Evolutionary conservation across 23 tunicate species (phyloP), one percentile per base, ranked within the genome.

Genomic region (Clavelina lepadiformis): DNA sequence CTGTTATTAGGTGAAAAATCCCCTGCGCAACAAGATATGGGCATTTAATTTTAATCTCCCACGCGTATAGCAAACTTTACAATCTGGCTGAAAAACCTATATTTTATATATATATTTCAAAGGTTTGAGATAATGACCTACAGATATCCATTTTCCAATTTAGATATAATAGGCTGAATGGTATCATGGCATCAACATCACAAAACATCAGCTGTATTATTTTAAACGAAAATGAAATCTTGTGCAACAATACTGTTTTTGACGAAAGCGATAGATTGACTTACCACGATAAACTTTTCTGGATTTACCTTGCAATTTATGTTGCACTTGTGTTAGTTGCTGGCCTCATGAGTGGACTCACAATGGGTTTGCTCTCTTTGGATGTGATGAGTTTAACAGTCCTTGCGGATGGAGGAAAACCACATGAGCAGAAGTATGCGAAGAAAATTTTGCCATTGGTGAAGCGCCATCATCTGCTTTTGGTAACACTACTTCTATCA

Each of bases 331-430:
- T 89, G 2, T 46, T 89, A 3, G 56, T 89, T 13, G 97, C 97
- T 4, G 97, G 97, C 13, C 29, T 89, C 18, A 78, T 89, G 67
- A 89, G 97, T 70, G 97, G 97, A 18, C 65, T 89, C 37, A 89
- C 97, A 35, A 89, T 89, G 97, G 97, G 97, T 13, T 67, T 89
- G 21, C 59, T 89, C 13, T 89, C 97, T 15, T 56, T 89, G 45
- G 97, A 89, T 57, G 22, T 63, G 64, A 75, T 81, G 80, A 89
- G 97, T 67, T 63, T 89, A 35, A 71, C 35, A 38, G 88, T 89
- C 18, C 57, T 89, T 26, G 71, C 88, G 11, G 63, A 71, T 28
- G 83, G 81, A 51, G 97, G 97, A 33, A 89, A 81, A 47, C 89
- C 89, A 21, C 61, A 76, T 25, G 97, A 89, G 51, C 78, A 69